phyloP scores from a whole-genome alignment of 2,888 invertebrate species.

The Calameuta filiformis region DNA sequence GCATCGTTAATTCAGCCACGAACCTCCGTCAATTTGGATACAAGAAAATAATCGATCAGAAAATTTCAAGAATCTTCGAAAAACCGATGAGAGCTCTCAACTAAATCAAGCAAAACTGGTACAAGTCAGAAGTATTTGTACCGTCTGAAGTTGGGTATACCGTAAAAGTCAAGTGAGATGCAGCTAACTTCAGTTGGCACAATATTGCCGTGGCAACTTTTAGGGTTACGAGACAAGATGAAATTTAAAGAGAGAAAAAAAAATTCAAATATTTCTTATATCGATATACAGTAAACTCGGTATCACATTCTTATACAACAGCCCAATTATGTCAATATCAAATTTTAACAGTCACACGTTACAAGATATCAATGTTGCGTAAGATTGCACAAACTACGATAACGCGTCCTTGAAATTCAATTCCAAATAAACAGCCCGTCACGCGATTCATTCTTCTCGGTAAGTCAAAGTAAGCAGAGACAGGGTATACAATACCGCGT shows the following conservation, averaged over 20 bases:
- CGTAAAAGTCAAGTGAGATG: background rate
- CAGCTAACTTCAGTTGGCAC: background rate
- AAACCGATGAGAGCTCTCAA: background rate
- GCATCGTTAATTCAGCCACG: background rate
- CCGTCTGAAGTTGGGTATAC: background rate
- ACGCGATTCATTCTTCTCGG: background rate
- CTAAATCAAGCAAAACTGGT: background rate
- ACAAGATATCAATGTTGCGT: background rate
- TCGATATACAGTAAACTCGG: background rate
- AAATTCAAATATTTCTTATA: background rate
- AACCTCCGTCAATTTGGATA: background rate
- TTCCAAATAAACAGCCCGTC: background rate
- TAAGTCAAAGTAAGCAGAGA: background rate
- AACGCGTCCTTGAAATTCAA: background rate
- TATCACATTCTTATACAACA: background rate
- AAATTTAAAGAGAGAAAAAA: too few relatives aligned
- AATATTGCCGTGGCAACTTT: background rate
- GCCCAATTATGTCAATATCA: background rate
- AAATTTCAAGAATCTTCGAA: background rate
- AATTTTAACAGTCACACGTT: background rate
- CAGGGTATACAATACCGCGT: background rate
- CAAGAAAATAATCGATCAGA: background rate
- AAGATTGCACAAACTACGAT: background rate
- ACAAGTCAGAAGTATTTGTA: background rate
- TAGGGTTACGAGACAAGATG: background rate